phyloP scores from a whole-genome alignment of 1,140 invertebrate species.

The Gonatopus flavifemur region DNA sequence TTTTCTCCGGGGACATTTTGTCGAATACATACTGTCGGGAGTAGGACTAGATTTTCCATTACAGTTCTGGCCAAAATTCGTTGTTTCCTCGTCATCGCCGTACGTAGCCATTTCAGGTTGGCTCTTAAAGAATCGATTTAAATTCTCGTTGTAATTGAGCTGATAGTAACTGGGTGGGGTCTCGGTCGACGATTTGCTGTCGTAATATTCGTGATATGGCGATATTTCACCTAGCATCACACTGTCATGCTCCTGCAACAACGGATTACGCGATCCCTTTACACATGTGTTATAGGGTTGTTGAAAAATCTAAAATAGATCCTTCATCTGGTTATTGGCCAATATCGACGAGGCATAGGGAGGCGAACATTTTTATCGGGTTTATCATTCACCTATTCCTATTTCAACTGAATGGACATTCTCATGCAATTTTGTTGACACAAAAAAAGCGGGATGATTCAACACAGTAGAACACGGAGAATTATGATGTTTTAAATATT shows the following conservation, averaged over 20 bases:
- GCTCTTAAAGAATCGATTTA: constrained; percentile 83
- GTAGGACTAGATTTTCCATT: too few species aligned
- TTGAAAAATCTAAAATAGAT: too few species aligned
- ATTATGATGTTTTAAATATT: too few species aligned
- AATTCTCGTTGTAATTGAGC: constrained; percentile 84
- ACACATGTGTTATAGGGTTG: constrained; percentile 47
- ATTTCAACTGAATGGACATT: too few species aligned
- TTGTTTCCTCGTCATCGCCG: constrained; percentile 44
- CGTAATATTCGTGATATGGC: constrained; percentile 78
- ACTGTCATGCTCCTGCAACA: constrained; percentile 74
- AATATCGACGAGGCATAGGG: too few species aligned
- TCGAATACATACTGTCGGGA: too few species aligned
- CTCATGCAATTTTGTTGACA: too few species aligned
- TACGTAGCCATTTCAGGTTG: constrained; percentile 67
- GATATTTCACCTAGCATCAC: constrained; percentile 84
- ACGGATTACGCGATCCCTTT: constrained; percentile 54
- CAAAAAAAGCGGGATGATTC: too few species aligned
- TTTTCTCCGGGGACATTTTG: too few species aligned
- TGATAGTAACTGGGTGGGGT: constrained; percentile 84
- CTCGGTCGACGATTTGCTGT: constrained; percentile 79
- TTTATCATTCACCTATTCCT: too few species aligned
- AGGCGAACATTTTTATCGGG: constrained; percentile 29
- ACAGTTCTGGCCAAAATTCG: constrained; percentile 41
- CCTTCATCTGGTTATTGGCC: too few species aligned
- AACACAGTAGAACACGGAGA: too few species aligned